These are phyloP conservation scores for Hirundichthys speculiger DNA, from an alignment of 2,113 vertebrate species.

Conservation along the genomic window DNA sequence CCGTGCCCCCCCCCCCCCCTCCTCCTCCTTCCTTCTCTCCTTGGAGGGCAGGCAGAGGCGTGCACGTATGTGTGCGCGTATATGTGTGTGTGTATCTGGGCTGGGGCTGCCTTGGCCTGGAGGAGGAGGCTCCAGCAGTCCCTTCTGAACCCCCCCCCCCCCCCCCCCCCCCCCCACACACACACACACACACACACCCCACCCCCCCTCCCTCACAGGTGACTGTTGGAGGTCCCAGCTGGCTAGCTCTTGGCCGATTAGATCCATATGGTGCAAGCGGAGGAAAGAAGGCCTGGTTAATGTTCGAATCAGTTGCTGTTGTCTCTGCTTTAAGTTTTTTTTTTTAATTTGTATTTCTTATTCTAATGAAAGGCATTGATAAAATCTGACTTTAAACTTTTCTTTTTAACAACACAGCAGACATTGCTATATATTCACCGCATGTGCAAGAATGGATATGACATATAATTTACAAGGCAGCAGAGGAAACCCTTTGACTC, in stretches of 20 bases:
- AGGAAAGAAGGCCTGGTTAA: constrained; percentile 39
- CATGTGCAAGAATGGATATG: too few relatives aligned
- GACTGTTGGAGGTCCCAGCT: constrained; percentile 98
- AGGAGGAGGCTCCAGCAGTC: constrained; percentile 67
- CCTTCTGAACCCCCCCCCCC: constrained; percentile 68
- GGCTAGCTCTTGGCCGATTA: constrained; percentile 94
- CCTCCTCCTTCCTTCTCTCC: constrained; percentile 29
- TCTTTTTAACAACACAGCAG: too few relatives aligned
- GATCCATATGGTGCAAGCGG: constrained; percentile 90
- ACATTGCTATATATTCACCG: too few relatives aligned
- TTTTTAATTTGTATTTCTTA: background rate
- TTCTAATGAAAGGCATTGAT: too few relatives aligned
- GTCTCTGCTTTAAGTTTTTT: background rate
- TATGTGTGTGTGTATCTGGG: constrained; percentile 34
- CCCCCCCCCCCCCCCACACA: constrained; percentile 71
- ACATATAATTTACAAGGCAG: too few relatives aligned
- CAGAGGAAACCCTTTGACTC: too few relatives aligned
- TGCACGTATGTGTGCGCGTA: constrained; percentile 31
- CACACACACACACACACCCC: too few relatives aligned
- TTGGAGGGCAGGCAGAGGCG: constrained; percentile 55
- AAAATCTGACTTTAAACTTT: too few relatives aligned
- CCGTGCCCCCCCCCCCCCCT: constrained; percentile 38
- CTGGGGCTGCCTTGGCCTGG: constrained; percentile 77
- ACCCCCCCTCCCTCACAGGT: constrained; percentile 84
- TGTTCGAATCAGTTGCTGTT: constrained; percentile 19